Conservation (phyloP, 2,797 vertebrate species). For the Lagorchestes hirsutus region DNA sequence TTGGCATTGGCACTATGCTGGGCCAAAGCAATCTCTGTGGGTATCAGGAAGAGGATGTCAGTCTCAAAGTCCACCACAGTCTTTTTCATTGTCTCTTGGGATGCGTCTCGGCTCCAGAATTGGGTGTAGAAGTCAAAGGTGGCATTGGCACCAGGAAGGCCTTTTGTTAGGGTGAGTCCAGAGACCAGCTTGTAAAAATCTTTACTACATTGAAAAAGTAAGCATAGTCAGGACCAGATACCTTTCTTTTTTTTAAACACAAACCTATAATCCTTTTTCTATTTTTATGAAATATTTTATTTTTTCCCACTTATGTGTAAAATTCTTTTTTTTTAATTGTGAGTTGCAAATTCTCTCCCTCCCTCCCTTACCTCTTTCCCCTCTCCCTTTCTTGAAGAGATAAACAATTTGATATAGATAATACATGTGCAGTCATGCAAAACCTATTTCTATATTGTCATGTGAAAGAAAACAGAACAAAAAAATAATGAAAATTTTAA, state of each 20-base stretch:
- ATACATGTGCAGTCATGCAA: background rate
- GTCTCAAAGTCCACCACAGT: conserved; percentile 90
- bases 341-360: background rate
- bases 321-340: background rate
- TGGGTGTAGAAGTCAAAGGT: conserved; percentile 87
- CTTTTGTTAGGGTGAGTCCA: conserved; percentile 87
- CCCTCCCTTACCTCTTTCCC: background rate
- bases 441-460: background rate
- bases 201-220: conserved; percentile 79
- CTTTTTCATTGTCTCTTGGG: conserved; percentile 88
- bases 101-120: conserved; percentile 85
- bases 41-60: conserved; percentile 92
- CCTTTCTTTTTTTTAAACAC: background rate
- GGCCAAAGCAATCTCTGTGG: conserved; percentile 89
- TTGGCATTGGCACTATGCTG: conserved; percentile 88
- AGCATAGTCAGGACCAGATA: background rate
- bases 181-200: conserved; percentile 86
- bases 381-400: background rate
- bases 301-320: background rate
- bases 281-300: background rate
- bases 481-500: background rate
- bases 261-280: background rate
- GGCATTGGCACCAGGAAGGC: conserved; percentile 76
- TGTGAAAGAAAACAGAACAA: background rate
- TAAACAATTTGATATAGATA: background rate